phyloP scores from a whole-genome alignment of 2,113 vertebrate species.

The Lipophrys pholis region DNA sequence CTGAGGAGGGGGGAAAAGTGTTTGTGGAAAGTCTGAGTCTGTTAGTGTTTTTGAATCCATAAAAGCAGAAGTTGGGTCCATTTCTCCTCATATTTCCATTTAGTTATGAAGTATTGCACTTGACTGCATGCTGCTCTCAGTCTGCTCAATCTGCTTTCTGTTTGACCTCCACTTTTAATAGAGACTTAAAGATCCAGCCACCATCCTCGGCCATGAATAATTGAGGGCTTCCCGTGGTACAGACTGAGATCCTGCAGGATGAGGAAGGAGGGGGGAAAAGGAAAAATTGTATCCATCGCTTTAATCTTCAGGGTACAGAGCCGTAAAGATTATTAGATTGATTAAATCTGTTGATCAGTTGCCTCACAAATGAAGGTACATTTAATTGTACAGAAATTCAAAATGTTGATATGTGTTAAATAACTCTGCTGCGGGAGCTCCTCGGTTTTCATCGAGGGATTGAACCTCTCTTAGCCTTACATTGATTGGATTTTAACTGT shows the following conservation, averaged over 20 bases:
- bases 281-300: constrained; percentile 23
- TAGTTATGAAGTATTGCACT: constrained; percentile 4
- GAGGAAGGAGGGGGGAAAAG: constrained; percentile 31
- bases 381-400: not conserved
- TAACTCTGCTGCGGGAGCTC: constrained; percentile 1
- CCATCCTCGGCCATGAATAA: constrained; percentile 68
- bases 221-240: constrained; percentile 61
- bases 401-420: not conserved
- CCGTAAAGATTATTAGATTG: constrained; percentile 36
- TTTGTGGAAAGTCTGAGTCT: not conserved
- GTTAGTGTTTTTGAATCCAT: not conserved
- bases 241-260: constrained; percentile 50
- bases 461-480: constrained; percentile 28
- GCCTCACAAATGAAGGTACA: constrained; percentile 14
- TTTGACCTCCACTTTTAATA: constrained; percentile 67
- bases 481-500: constrained; percentile 44
- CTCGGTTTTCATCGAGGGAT: not conserved
- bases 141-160: constrained; percentile 32
- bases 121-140: constrained; percentile 34
- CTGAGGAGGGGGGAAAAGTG: not conserved
- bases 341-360: constrained; percentile 33
- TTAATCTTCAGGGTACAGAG: constrained; percentile 14
- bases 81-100: constrained; percentile 13
- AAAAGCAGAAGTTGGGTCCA: not conserved
- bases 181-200: constrained; percentile 54